These are phyloP conservation scores for Danionella cerebrum DNA, from an alignment of 2,113 vertebrate species.

Conservation along the genomic window DNA sequence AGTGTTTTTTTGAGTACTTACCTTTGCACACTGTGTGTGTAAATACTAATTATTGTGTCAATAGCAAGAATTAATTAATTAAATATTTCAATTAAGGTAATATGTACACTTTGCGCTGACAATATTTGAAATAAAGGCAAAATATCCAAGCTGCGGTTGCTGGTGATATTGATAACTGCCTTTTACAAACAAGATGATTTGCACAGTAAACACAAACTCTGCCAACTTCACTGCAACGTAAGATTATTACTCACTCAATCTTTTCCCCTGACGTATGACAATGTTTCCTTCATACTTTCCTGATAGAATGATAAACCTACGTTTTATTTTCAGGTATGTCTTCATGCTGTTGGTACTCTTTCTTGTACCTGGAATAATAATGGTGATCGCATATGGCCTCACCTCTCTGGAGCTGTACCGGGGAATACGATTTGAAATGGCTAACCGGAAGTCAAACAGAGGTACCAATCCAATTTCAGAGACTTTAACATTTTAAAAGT, in stretches of 20 bases:
- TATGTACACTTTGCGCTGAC: neutral
- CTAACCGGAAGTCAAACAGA: conserved; percentile 71
- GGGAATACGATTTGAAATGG: conserved; percentile 84
- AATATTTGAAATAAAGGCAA: neutral
- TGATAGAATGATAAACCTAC: neutral
- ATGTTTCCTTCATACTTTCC: no score
- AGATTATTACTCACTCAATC: no score
- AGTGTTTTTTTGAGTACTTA: no score
- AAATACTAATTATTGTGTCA: no score
- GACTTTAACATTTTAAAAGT: neutral
- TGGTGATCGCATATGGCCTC: conserved; percentile 87
- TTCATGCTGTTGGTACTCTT: conserved; percentile 88
- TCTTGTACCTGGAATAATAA: conserved; percentile 88
- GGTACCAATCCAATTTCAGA: conserved; percentile 62
- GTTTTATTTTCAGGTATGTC: conserved; percentile 71
- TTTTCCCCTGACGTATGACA: no score
- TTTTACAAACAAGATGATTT: neutral
- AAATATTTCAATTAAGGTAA: neutral
- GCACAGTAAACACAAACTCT: neutral
- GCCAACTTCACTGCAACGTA: no score
- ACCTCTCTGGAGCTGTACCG: conserved; percentile 92
- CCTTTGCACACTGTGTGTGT: no score
- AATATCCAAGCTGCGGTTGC: neutral
- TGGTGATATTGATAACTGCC: neutral
- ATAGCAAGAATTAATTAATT: no score